Conservation (phyloP, 2,113 vertebrate species). For the Notarius quadriscutis region DNA sequence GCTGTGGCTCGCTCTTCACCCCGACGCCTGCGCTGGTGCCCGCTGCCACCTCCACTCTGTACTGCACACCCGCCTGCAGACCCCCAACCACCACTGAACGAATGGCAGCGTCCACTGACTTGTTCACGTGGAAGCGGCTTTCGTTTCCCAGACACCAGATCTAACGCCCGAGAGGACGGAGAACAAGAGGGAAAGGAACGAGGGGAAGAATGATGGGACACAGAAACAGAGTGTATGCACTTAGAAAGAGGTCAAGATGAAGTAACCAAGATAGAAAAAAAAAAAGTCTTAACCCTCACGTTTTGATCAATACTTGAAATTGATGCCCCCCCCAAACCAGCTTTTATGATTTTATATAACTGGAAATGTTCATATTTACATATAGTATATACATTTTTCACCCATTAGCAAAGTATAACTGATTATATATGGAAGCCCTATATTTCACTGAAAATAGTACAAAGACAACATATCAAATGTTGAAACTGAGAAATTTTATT, state of each 20-base stretch:
- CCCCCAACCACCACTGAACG: slow-evolving; percentile 95
- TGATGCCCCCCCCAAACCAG: background rate
- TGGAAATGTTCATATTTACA: background rate
- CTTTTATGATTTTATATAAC: background rate
- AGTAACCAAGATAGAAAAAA: background rate
- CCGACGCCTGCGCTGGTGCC: slow-evolving; percentile 93
- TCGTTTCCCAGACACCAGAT: slow-evolving; percentile 99
- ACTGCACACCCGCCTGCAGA: slow-evolving; percentile 90
- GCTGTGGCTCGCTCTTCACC: slow-evolving; percentile 93
- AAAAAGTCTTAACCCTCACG: background rate
- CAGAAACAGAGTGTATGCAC: background rate
- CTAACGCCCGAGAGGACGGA: slow-evolving; percentile 68
- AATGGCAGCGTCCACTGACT: slow-evolving; percentile 95
- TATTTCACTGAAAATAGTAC: no score
- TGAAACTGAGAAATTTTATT: no score
- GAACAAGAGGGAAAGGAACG: slow-evolving; percentile 33
- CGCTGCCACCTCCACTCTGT: slow-evolving; percentile 94
- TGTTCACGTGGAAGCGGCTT: slow-evolving; percentile 96
- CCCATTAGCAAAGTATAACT: background rate
- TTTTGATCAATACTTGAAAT: background rate
- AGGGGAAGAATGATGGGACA: slow-evolving; percentile 45
- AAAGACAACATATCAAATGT: no score
- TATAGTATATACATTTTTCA: background rate
- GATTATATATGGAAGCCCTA: no score
- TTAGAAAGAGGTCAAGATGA: background rate